phyloP scores from a whole-genome alignment of 2,797 vertebrate genomes.

The Hyperoplus lanceolatus region DNA sequence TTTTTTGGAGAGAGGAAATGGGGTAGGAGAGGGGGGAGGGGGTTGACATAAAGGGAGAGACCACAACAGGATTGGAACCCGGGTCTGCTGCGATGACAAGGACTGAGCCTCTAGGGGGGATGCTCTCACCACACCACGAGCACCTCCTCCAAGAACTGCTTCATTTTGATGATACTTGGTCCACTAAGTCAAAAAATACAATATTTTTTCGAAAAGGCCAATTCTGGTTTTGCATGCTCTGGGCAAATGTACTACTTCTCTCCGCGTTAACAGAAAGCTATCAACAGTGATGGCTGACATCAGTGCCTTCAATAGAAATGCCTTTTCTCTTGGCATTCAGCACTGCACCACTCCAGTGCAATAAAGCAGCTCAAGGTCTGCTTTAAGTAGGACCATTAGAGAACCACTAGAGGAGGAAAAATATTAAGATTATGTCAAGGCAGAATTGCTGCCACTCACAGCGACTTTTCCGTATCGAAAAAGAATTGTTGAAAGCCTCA shows the following conservation, averaged over 20 bases:
- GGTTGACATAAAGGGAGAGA: too few species aligned
- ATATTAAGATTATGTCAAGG: conserved; percentile 57
- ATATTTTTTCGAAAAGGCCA: not conserved
- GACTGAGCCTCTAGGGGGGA: too few species aligned
- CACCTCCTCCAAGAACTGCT: too few species aligned
- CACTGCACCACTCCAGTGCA: conserved; percentile 28
- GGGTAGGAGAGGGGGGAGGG: too few species aligned
- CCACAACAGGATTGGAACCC: too few species aligned
- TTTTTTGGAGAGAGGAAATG: too few species aligned
- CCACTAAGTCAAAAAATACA: conserved; percentile 27
- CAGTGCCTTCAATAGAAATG: conserved; percentile 37
- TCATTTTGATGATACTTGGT: conserved; percentile 26
- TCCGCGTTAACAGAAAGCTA: conserved; percentile 2
- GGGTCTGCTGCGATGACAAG: too few species aligned
- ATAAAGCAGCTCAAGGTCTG: conserved; percentile 52
- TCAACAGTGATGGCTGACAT: conserved; percentile 35
- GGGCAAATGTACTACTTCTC: conserved; percentile 5
- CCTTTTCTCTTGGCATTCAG: conserved; percentile 55
- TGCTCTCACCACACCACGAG: too few species aligned
- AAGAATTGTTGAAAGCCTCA: conserved; percentile 65
- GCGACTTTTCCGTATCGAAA: conserved; percentile 42
- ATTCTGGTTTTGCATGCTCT: conserved; percentile 8
- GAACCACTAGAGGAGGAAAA: conserved; percentile 58
- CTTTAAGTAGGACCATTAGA: conserved; percentile 62
- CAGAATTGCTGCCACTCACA: conserved; percentile 54